Percentiles rank a stretch among this genome's conserved stretches.
Evolutionary conservation across 2,888 invertebrate species (phyloP).

Genomic region (Furcula furcula): DNA sequence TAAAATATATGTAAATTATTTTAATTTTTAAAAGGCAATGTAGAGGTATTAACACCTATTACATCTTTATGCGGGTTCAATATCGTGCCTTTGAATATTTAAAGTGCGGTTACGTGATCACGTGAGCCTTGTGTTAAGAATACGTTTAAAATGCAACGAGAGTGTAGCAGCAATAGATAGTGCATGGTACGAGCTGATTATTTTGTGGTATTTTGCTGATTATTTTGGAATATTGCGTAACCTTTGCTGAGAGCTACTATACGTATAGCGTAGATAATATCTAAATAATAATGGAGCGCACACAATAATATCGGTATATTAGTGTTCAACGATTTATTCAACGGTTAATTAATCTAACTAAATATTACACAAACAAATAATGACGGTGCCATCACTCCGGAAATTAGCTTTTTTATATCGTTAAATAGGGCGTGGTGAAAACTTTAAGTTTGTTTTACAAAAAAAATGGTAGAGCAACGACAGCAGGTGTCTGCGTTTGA

Average conservation of each 20-base stretch:
- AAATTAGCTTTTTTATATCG: constrained; percentile 28
- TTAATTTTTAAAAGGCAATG: too few species aligned
- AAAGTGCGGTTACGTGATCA: constrained; percentile 6
- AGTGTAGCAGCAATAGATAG: constrained; percentile 1
- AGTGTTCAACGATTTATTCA: too few species aligned
- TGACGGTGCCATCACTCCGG: constrained; percentile 15
- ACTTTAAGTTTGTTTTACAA: constrained; percentile 21
- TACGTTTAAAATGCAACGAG: constrained; percentile 4
- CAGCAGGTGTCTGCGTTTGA: constrained; percentile 38
- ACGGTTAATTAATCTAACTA: neutral
- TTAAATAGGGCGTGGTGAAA: constrained; percentile 25
- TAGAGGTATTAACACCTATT: neutral
- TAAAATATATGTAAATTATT: too few species aligned
- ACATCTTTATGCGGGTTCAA: too few species aligned
- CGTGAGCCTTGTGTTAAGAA: constrained; percentile 15
- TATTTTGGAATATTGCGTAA: too few species aligned
- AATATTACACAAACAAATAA: neutral
- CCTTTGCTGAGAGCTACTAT: too few species aligned
- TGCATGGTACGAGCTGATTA: constrained; percentile 1
- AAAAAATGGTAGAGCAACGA: constrained; percentile 25
- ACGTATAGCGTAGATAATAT: too few species aligned
- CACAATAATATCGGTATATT: too few species aligned
- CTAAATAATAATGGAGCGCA: too few species aligned
- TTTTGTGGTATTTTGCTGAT: too few species aligned
- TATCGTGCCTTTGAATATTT: constrained; percentile 9